Percentiles rank a stretch among this genome's conserved stretches.
Conservation (phyloP, 2,888 invertebrate genomes). For the Sipha maydis region DNA sequence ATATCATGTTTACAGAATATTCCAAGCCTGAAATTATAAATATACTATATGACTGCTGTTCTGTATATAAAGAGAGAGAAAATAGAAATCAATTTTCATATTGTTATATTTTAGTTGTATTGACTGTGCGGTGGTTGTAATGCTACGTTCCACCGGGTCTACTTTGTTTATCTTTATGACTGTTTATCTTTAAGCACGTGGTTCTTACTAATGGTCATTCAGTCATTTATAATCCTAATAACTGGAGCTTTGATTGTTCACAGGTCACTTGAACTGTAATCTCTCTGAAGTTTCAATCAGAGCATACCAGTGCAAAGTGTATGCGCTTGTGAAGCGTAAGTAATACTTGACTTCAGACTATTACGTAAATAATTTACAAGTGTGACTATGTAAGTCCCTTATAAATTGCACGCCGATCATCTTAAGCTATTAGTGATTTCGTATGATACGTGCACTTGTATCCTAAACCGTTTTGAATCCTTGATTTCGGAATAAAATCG, state of each 20-base stretch:
- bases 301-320: background rate
- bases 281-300: background rate
- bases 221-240: background rate
- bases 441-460: too few relatives aligned
- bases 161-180: background rate
- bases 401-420: background rate
- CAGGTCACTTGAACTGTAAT: background rate
- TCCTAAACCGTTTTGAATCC: too few relatives aligned
- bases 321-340: background rate
- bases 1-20: too few relatives aligned
- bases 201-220: conserved; percentile 7
- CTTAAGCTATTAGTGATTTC: too few relatives aligned
- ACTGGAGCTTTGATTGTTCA: conserved; percentile 5
- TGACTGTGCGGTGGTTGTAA: too few relatives aligned
- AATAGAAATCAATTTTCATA: too few relatives aligned
- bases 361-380: background rate
- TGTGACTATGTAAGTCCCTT: background rate
- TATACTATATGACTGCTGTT: too few relatives aligned
- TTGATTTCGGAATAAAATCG: too few relatives aligned
- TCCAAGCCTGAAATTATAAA: too few relatives aligned
- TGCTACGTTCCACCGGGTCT: too few relatives aligned
- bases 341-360: background rate
- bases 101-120: too few relatives aligned
- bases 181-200: background rate
- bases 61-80: too few relatives aligned